Evolutionary conservation across 1,140 invertebrate genomes (phyloP), one percentile per base, ranked within the genome.

Genomic region (Heliconius congener): DNA sequence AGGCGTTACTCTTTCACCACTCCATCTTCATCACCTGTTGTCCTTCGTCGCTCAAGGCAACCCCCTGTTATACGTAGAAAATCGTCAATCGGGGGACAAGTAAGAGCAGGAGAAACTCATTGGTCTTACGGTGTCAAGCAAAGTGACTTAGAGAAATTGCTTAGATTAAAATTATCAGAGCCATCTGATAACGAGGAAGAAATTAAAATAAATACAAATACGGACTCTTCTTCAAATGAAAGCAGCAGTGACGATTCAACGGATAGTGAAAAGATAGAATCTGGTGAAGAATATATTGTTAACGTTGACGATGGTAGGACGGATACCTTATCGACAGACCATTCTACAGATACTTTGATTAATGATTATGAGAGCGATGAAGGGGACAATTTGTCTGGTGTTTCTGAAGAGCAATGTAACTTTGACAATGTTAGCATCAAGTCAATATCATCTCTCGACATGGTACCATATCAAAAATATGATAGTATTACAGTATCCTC

Each of bases 371-470:
- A 89, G 80, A 93, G 91, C 87, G 92, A 93, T 79, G 87, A 88
- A 76, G 89, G 84, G 13, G 93, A 94, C 78, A 87, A 90, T 83
- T 81, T 87, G 23, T 93, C 93, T 13, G 90, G 85, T 85, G 88
- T 83, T 66, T 93, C 90, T 77, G 91, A 83, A 83, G 91, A 86
- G 83, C 91, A 85, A 81, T 89, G 87, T 84, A 93, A 94, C 88
- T 93, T 91, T 86, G 94, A 95, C 83, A 94, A 94, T 88, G 86
- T 94, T 87, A 94, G 93, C 83, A 94, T 93, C 83, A 94, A 93
- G 80, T 93, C 93, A 3, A 93, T 93, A 83, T 94, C 94, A 18
- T 95, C 94, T 3, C 87, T 94, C 60, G 93, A 94, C 77, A 93
- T 94, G 91, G 91, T 94, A 72, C 93, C 94, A 19, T 94, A 93